Evolutionary conservation across 2,888 invertebrate species (phyloP).

Genomic region (Chloroclysta siterata): DNA sequence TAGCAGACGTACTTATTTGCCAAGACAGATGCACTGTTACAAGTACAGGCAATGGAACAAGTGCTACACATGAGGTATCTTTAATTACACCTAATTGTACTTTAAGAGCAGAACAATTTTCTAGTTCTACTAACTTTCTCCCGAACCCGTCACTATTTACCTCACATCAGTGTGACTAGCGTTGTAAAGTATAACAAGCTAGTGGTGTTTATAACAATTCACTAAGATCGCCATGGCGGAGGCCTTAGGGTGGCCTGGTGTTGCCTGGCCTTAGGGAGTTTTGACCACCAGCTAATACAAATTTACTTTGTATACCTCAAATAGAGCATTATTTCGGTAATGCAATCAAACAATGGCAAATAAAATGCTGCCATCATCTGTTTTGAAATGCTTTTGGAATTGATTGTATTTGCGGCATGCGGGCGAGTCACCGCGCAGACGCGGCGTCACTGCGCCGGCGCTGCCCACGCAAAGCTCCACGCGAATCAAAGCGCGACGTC

Average conservation of each 20-base stretch:
- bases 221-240: no score
- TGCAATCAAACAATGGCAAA: conserved; percentile 12
- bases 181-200: no score
- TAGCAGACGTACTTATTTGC: conserved; percentile 63
- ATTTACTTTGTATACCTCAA: background rate
- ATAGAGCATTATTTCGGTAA: background rate
- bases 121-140: no score
- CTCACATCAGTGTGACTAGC: no score
- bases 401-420: conserved; percentile 47
- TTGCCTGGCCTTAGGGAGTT: no score
- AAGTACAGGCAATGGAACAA: conserved; percentile 31
- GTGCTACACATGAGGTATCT: background rate
- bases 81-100: no score
- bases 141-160: no score
- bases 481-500: conserved; percentile 65
- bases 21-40: conserved; percentile 67
- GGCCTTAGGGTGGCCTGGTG: background rate
- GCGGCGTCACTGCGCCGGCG: conserved; percentile 47
- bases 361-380: conserved; percentile 12
- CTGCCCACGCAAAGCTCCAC: conserved; percentile 73
- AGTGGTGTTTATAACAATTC: no score
- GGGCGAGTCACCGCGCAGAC: conserved; percentile 62
- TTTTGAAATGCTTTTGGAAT: conserved; percentile 34
- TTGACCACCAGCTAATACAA: background rate
- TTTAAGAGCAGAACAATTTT: no score